Base-by-base conservation (phyloP, 2,888 invertebrate species). In the Clitarchus hookeri region DNA sequence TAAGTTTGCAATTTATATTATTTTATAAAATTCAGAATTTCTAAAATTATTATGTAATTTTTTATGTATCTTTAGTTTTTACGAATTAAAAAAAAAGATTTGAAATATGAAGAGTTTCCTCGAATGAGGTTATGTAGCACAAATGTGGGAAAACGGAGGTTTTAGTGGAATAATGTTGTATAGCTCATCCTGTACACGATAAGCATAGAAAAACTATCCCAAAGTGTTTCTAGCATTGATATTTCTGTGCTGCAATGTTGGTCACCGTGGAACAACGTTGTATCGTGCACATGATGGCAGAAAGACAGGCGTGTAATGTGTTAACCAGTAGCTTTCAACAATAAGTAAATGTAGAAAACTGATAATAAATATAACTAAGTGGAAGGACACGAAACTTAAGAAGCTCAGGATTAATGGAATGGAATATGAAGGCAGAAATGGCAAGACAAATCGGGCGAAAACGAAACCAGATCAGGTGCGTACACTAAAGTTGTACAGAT, bases 151-250 rank as follows among this genome's bases (percentile, higher is more conserved):
- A 36, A 82, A 27, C 12, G 8, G 82, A 36, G 82, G 82, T 26
- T 82, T 82, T 4, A 26, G 44, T 82, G 36, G 36, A 82, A 82
- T 82, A 19, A 82, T 82, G 82, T 36, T 36, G 82, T 82, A 82
- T 27, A 27, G 13, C 36, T 82, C 0, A 25, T 82, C 82, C 82
- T 82, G 36, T 23, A 82, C 82, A 36, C 27, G 82, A 82, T 82
- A 44, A 26, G 27, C 11, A 82, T 82, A 27, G 12, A 26, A 82
- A 82, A 11, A 82, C 11, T 11, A 1, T 19, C n/a, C 82, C n/a
- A 3, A 82, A 82, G 36, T 82, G 27, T 16, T 26, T 82, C 25
- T 44, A 19, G n/a, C 0, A 82, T 19, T 6, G 27, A 27, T 4
- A 82, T 82, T 82, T 82, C 25, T 36, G 82, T 82, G 12, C 9